Evolutionary conservation across 2,113 vertebrate species (phyloP), one percentile per base, ranked within the genome.

Genomic region (Sylvilagus bachmani): DNA sequence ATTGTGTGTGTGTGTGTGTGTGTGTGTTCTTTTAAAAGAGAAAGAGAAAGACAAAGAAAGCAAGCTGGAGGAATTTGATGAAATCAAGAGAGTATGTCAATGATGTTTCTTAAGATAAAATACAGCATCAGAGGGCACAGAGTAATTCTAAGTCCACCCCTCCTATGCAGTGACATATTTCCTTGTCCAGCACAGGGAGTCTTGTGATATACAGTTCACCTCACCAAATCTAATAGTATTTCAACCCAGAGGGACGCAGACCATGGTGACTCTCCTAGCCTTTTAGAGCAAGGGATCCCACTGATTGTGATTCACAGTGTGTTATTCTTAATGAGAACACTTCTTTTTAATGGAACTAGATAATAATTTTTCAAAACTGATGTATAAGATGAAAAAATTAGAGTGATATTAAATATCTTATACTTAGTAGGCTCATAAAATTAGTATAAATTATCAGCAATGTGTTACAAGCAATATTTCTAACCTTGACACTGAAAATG

Each of bases 131-230:
- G 96, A 93, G 90, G 75, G 77, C 29, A 69, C 91, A 87, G 73
- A 95, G 70, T 55, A 96, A 97, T 96, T 94, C 96, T 93, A 97
- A 96, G 92, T 95, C 90, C 94, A 71, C 95, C 93, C 92, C 87
- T 92, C 11, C 89, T 86, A 73, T 71, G 74, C 87, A 95, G 77
- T 97, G 97, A 98, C 93, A 95, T 86, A 89, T 89, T 90, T 92
- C 66, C 88, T 90, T 84, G 66, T 97, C n/a, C 90, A 78, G 79
- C 29, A n/a, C 33, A 22, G 81, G 91, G 97, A 92, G 81, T 91
- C 96, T 94, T 97, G 16, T 97, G 92, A 96, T 93, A 93, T 96
- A 94, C 9, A 51, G 92, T 64, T 97, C 53, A 62, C 90, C 49
- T 95, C 97, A 92, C 93, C 91, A 55, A 89, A 91, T 96, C 71